Evolutionary conservation across 2,113 vertebrate species (phyloP), one percentile per base, ranked within the genome.

Genomic region (Arizona elegans): DNA sequence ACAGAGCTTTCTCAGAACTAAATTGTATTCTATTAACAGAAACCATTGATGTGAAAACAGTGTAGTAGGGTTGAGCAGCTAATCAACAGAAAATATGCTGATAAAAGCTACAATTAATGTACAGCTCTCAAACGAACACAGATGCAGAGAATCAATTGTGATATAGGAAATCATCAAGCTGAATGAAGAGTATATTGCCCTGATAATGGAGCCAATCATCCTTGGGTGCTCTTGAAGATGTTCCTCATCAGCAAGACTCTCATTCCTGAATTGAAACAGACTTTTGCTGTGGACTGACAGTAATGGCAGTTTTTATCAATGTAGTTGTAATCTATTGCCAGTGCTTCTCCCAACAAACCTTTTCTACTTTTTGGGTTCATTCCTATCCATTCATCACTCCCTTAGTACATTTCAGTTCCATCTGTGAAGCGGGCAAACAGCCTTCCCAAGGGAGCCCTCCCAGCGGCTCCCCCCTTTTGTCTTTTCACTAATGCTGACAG

Each of bases 341-440:
- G 58, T 58, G 87, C 75, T 89, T 87, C 65, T 94, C 70, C 91
- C 86, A n/a, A 56, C 70, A 65, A 11, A 11, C 15, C 15, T 91
- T 53, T 89, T 54, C 62, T 55, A 89, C 23, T 56, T 47, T 90
- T 93, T 59, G 6, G 5, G 33, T 86, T 89, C 50, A 87, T 90
- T 90, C 85, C 88, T 58, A 86, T 62, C 92, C 56, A 94, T 94
- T 88, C 86, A 87, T 87, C 91, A 93, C 56, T 59, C 87, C 52
- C 86, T 92, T 65, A 92, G 75, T 91, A 86, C 47, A 53, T 87
- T 62, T 86, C 38, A 53, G 21, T 86, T 50, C 55, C 88, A 55
- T 89, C 55, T 89, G 65, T 81, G 17, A 47, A 91, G 53, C 8
- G 0, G 43, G 55, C 54, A 93, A 86, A 85, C 91, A 87, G 52